These are phyloP conservation scores for Acronicta psi DNA, from an alignment of 2,888 invertebrate genomes.

Conservation along the genomic window DNA sequence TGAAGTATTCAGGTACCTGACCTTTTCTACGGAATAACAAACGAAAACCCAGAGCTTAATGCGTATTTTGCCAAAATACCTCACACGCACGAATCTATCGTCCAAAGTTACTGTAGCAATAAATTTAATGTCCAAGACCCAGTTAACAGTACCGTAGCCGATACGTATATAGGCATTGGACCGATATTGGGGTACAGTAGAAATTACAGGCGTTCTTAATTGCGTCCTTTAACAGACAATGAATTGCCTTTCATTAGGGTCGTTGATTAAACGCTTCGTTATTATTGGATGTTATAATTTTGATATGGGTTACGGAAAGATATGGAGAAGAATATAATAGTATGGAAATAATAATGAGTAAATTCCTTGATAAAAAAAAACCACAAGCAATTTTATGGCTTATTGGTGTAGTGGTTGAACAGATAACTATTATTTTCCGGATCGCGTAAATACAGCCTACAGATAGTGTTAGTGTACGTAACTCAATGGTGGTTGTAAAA, in stretches of 20 bases:
- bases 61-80: slow-evolving; percentile 13
- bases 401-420: too few relatives aligned
- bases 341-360: background rate
- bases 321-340: background rate
- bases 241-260: slow-evolving; percentile 75
- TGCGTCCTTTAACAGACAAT: slow-evolving; percentile 73
- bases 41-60: slow-evolving; percentile 2
- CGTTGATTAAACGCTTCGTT: slow-evolving; percentile 69
- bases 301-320: slow-evolving; percentile 4
- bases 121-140: slow-evolving; percentile 45
- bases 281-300: slow-evolving; percentile 48
- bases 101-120: slow-evolving; percentile 36
- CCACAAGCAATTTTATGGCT: background rate
- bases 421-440: too few relatives aligned
- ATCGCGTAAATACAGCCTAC: too few relatives aligned
- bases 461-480: too few relatives aligned
- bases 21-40: background rate
- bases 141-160: slow-evolving; percentile 38
- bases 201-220: slow-evolving; percentile 75
- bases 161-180: slow-evolving; percentile 31
- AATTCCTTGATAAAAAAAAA: too few relatives aligned
- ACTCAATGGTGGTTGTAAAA: too few relatives aligned
- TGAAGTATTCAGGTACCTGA: background rate
- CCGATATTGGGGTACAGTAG: slow-evolving; percentile 51
- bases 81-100: slow-evolving; percentile 39